Evolutionary conservation across 2,113 vertebrate genomes (phyloP), one percentile per base, ranked within the genome.

Genomic region (Burhinus oedicnemus): DNA sequence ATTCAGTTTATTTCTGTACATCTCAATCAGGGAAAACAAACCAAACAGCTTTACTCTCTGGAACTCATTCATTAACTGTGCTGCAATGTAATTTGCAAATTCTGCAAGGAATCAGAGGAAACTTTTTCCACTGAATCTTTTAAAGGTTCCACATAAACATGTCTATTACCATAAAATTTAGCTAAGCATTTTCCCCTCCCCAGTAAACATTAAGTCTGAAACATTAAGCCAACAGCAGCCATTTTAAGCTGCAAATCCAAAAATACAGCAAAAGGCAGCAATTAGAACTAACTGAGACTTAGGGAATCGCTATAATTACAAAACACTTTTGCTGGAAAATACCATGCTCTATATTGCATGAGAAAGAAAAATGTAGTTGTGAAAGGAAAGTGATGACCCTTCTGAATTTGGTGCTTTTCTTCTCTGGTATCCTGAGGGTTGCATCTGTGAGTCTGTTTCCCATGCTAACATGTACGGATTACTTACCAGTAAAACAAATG

Each of bases 391-490:
- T 2, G 8, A 71, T 38, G 51, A 40, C 42, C 20, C 45, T 92
- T 77, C 51, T 8, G 57, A 74, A 89, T n/a, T 26, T 2, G 1
- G 44, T 36, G 49, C 40, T 64, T 64, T 78, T n/a, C 51, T 49
- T 62, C 20, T 1, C 0, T 52, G 27, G 51, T 26, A 44, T 55
- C 77, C 68, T 3, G 0, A n/a, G n/a, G 81, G 58, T 38, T 45
- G 70, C 38, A 34, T 15, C 72, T 57, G 0, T 18, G 54, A 57
- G 65, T 8, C 52, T 13, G 6, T 85, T n/a, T 52, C n/a, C 54
- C 45, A 7, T 45, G 40, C 89, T 44, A 34, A 12, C 14, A 1
- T 27, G 42, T 15, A 29, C 0, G 2, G 54, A 49, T 74, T 30
- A 29, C 49, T 47, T 11, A 21, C 45, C 69, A 12, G n/a, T 18